Evolutionary conservation across 2,113 vertebrate genomes (phyloP).

Genomic region (Engraulis encrasicolus): DNA sequence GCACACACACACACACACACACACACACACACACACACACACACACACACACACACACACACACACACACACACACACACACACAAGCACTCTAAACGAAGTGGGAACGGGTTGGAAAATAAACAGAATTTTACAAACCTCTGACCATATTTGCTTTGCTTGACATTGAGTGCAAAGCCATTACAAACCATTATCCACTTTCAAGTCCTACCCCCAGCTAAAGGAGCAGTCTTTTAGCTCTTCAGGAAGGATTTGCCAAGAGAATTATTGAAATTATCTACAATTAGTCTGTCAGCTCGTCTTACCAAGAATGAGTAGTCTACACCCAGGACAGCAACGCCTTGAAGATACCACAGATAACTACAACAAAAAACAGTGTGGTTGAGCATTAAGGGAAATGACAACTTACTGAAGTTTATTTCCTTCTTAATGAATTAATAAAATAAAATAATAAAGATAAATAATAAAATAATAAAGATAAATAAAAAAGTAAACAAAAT

Average conservation of each 20-base stretch:
- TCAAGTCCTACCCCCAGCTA: neutral
- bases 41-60: neutral
- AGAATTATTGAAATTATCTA: slow-evolving; percentile 34
- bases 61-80: neutral
- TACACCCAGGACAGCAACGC: slow-evolving; percentile 26
- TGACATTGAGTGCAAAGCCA: neutral
- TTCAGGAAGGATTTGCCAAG: slow-evolving; percentile 26
- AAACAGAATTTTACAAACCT: neutral
- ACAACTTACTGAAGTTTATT: neutral
- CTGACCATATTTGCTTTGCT: neutral
- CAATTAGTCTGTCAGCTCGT: slow-evolving; percentile 44
- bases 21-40: neutral
- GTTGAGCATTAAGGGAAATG: neutral
- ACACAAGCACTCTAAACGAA: neutral
- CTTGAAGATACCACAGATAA: slow-evolving; percentile 1
- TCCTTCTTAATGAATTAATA: no score
- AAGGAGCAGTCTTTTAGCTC: slow-evolving; percentile 29
- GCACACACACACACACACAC: neutral
- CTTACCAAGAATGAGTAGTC: neutral
- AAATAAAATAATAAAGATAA: no score
- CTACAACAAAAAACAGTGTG: neutral
- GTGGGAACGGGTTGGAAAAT: neutral
- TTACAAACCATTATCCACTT: slow-evolving; percentile 11
- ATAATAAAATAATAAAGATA: no score
- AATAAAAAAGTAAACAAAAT: no score